These are phyloP conservation scores for Metellina segmentata DNA, from an alignment of 2,888 invertebrate species.

Conservation along the genomic window DNA sequence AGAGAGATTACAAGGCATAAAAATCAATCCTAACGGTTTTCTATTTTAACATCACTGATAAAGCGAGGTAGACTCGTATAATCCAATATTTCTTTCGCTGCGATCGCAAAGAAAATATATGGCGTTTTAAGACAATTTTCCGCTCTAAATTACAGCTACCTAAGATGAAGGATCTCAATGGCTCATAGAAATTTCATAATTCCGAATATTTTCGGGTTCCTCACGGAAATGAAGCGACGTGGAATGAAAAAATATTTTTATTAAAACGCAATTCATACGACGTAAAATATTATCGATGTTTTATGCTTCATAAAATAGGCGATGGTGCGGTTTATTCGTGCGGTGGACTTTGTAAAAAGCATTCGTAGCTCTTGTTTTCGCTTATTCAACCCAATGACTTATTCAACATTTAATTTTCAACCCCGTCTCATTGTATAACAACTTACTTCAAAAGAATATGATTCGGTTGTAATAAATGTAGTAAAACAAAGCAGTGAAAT, in stretches of 20 bases:
- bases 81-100: slow-evolving; percentile 7
- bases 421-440: too few species aligned
- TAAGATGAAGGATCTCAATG: not conserved
- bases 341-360: not conserved
- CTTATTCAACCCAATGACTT: not conserved
- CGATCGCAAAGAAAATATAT: not conserved
- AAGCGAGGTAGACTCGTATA: not conserved
- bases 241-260: not conserved
- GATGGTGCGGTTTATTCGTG: not conserved
- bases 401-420: not conserved
- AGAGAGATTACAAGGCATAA: not conserved
- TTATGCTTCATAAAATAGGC: not conserved
- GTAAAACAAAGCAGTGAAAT: too few species aligned
- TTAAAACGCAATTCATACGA: not conserved
- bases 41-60: slow-evolving; percentile 18
- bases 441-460: too few species aligned
- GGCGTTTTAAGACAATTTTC: not conserved
- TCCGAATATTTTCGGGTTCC: too few species aligned
- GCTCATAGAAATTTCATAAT: too few species aligned
- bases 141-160: not conserved
- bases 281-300: not conserved
- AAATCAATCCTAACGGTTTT: slow-evolving; percentile 44
- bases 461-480: too few species aligned
- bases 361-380: not conserved
- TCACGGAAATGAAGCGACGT: too few species aligned